phyloP scores from a whole-genome alignment of 2,797 vertebrate species.

The Falco novaeseelandiae region DNA sequence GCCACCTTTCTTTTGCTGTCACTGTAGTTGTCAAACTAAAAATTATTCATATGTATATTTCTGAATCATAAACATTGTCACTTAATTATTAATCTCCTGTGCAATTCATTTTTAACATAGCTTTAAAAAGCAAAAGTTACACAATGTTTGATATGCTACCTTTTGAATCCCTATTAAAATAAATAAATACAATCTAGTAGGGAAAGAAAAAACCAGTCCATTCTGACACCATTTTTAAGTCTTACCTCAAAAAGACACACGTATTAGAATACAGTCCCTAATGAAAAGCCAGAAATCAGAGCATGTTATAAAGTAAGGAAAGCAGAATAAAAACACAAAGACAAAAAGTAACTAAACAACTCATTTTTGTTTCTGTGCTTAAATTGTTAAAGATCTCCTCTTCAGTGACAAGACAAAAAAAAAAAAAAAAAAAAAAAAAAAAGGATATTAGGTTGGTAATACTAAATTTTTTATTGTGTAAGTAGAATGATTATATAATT shows the following conservation, averaged over 20 bases:
- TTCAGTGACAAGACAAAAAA: not conserved
- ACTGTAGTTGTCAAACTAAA: not conserved
- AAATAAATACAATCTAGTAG: not conserved
- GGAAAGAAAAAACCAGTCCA: not conserved
- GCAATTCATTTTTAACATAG: not conserved
- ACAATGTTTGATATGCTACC: not conserved
- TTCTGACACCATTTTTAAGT: not conserved
- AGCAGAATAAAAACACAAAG: not conserved
- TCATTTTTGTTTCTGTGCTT: not conserved
- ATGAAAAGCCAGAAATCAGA: not conserved
- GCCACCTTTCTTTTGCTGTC: not conserved
- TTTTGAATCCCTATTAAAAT: not conserved
- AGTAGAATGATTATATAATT: not conserved
- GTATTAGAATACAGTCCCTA: not conserved
- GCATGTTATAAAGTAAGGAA: not conserved
- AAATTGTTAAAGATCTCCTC: not conserved
- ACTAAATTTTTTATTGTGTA: not conserved
- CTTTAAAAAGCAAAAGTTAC: not conserved
- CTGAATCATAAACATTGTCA: not conserved
- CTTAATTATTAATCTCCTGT: not conserved
- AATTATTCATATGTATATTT: not conserved
- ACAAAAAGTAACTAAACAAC: not conserved
- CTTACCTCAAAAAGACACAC: not conserved
- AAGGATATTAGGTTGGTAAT: not conserved
- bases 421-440: not conserved